Evolutionary conservation across 2,888 invertebrate species (phyloP), one percentile per base, ranked within the genome.

Genomic region (Cerceris ruficornis): DNA sequence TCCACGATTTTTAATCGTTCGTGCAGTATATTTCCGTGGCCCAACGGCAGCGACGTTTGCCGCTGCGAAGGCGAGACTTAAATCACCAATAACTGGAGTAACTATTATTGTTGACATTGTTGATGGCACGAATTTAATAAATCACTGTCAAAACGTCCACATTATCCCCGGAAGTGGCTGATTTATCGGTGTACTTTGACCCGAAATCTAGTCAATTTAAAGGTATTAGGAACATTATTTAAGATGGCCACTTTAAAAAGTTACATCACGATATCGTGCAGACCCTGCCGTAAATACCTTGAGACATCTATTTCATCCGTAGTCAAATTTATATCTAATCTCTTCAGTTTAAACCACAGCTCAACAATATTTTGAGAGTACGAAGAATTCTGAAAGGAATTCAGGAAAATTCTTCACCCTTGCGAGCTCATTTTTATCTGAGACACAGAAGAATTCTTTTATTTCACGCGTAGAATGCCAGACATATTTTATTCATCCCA

Each of bases 1-100:
- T 77, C 55, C 70, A 49, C 52, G 66, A 80, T 80, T 85, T 80
- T 75, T 81, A 81, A 82, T 82, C 78, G 68, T 59, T 49, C 60
- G 15, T 55, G 54, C 28, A 49, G 58, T 74, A 74, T 13, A 69
- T 86, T 82, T 77, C 75, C 71, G 69, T 43, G 77, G 49, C 8
- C 39, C 52, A 42, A 52, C 66, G 70, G 61, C 49, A 41, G 58
- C 66, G 70, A 70, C 65, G 69, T 65, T 61, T 68, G 60, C 17
- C 46, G 43, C 41, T 42, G 14, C 50, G 17, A 28, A 62, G 9
- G 42, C 61, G 46, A 50, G 55, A 15, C 54, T 8, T 14, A 17
- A 69, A 61, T 61, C 58, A n/a, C 39, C 49, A n/a, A 57, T 17
- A 46, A 67, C 55, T 69, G 46, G 60, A 28, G 54, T 14, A 59